Conservation (phyloP, 1,140 invertebrate species). For the Pseudachorutes palmiensis region DNA sequence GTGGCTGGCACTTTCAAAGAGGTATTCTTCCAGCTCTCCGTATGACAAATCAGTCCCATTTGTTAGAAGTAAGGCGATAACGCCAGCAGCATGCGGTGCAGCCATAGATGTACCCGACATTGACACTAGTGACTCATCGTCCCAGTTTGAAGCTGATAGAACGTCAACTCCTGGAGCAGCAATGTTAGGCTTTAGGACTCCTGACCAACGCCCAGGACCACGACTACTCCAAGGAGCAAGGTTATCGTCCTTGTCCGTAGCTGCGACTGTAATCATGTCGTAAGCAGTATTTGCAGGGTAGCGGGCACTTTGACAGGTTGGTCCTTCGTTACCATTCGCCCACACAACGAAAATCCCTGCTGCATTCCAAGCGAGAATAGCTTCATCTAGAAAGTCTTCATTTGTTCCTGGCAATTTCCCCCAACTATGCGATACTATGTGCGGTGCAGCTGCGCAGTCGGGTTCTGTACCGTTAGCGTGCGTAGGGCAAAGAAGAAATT, state of each 20-base stretch:
- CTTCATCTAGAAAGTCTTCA: neutral
- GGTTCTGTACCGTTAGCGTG: constrained; percentile 2
- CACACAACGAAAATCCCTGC: constrained; percentile 1
- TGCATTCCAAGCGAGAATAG: constrained; percentile 10
- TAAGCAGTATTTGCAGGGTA: neutral
- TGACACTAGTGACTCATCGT: neutral
- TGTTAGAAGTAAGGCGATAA: neutral
- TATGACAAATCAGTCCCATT: too few relatives aligned
- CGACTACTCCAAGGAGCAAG: neutral
- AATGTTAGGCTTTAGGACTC: neutral
- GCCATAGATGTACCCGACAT: neutral
- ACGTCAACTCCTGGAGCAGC: neutral
- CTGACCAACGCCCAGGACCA: neutral
- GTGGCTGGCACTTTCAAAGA: too few relatives aligned
- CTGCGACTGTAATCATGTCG: neutral
- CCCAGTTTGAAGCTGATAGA: neutral
- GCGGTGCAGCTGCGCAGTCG: constrained; percentile 18
- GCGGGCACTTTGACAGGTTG: neutral
- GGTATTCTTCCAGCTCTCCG: too few relatives aligned
- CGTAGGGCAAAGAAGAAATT: constrained; percentile 11
- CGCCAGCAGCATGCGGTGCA: neutral
- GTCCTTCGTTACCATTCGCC: constrained; percentile 2
- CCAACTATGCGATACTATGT: constrained; percentile 16
- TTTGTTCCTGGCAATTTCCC: neutral
- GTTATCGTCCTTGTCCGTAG: neutral